phyloP scores from a whole-genome alignment of 1,140 invertebrate species.

The Drosophila biarmipes region DNA sequence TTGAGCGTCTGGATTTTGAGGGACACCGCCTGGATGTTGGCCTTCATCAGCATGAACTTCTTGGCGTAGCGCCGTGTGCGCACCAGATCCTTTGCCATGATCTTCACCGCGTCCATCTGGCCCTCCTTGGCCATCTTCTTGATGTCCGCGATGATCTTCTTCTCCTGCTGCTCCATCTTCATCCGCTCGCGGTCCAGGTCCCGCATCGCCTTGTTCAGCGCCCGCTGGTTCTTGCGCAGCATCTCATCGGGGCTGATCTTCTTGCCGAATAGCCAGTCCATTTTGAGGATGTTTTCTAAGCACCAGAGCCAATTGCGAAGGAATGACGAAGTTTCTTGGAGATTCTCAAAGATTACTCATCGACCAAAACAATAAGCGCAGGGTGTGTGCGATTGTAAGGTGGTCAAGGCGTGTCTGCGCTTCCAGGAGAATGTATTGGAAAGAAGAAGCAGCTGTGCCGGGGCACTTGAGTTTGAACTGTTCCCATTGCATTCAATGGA shows the following conservation, averaged over 20 bases:
- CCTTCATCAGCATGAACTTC: constrained; percentile 99
- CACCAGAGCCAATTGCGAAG: constrained; percentile 38
- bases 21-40: constrained; percentile 99
- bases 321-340: constrained; percentile 35
- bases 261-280: constrained; percentile 99
- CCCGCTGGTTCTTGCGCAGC: constrained; percentile 98
- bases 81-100: constrained; percentile 99
- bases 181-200: constrained; percentile 97
- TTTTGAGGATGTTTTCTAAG: constrained; percentile 73
- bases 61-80: constrained; percentile 97
- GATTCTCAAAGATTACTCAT: constrained; percentile 69
- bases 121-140: constrained; percentile 99
- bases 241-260: constrained; percentile 98
- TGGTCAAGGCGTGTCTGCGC: neutral
- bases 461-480: neutral
- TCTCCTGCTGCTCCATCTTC: constrained; percentile 99
- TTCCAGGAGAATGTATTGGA: neutral
- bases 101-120: constrained; percentile 99
- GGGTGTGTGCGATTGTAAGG: constrained; percentile 23
- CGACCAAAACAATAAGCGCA: constrained; percentile 61
- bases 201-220: constrained; percentile 99
- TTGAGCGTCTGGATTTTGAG: constrained; percentile 99
- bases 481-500: neutral
- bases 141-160: constrained; percentile 99
- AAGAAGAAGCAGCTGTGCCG: constrained; percentile 1